A percentile compares a stretch with the other conserved stretches of the same genome.
These are phyloP conservation scores for Sycophaga agraensis DNA, from an alignment of 1,140 invertebrate species.

Conservation along the genomic window DNA sequence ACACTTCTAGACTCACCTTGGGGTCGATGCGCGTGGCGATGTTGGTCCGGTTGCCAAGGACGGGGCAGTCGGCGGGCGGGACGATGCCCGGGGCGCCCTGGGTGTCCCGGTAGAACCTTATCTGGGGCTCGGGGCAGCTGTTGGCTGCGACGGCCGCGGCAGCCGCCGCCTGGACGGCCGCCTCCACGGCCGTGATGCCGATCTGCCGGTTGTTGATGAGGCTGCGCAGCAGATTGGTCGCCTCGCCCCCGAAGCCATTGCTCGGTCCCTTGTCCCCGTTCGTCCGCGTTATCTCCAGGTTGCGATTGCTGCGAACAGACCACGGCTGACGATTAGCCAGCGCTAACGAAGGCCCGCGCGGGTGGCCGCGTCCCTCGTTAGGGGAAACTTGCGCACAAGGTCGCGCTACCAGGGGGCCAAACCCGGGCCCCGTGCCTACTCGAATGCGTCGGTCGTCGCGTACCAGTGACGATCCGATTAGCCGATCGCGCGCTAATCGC, in stretches of 20 bases:
- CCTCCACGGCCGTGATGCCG: conserved; percentile 56
- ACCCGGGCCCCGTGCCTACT: no score
- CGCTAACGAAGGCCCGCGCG: no score
- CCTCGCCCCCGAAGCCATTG: conserved; percentile 62
- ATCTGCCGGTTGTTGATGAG: conserved; percentile 74
- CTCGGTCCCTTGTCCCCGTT: conserved; percentile 51
- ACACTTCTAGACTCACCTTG: conserved; percentile 38
- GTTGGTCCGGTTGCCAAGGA: conserved; percentile 50
- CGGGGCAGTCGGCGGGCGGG: conserved; percentile 41
- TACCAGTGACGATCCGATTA: no score
- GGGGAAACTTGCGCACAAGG: no score
- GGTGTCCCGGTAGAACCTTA: conserved; percentile 50
- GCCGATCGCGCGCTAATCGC: no score
- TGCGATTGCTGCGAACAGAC: conserved; percentile 52
- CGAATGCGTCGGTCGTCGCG: no score
- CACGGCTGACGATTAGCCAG: no score
- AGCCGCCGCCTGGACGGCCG: conserved; percentile 6
- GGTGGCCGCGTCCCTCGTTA: no score
- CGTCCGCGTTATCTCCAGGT: conserved; percentile 53
- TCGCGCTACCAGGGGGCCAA: no score
- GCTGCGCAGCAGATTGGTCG: conserved; percentile 70
- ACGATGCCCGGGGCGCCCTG: conserved; percentile 49
- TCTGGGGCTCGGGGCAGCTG: conserved; percentile 35
- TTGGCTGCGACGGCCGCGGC: neutral
- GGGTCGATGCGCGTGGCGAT: conserved; percentile 47